These are phyloP conservation scores for Oryzias sinensis DNA, from an alignment of 2,797 vertebrate genomes.

Conservation along the genomic window DNA sequence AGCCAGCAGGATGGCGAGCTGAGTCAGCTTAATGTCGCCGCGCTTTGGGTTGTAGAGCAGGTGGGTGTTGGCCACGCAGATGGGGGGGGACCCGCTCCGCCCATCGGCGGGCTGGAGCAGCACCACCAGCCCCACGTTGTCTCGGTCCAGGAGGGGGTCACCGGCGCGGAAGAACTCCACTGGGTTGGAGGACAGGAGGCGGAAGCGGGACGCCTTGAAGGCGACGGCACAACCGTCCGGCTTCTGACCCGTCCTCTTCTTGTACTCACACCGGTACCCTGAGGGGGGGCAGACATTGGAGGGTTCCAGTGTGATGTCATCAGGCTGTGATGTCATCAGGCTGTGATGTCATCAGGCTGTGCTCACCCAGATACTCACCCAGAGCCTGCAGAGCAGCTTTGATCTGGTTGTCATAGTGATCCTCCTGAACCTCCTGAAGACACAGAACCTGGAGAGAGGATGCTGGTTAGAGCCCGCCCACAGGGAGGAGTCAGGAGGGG, in stretches of 20 bases:
- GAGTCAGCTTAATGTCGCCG: conserved; percentile 93
- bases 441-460: conserved; percentile 84
- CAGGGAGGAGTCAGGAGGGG: too few relatives aligned
- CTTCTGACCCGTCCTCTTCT: conserved; percentile 92
- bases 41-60: conserved; percentile 93
- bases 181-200: conserved; percentile 83
- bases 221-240: conserved; percentile 90
- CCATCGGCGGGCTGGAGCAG: conserved; percentile 77
- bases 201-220: conserved; percentile 88
- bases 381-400: conserved; percentile 86
- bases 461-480: too few relatives aligned
- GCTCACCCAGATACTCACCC: conserved; percentile 71
- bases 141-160: conserved; percentile 88
- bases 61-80: conserved; percentile 95
- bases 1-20: conserved; percentile 91
- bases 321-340: too few relatives aligned
- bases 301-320: too few relatives aligned
- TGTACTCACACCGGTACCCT: conserved; percentile 96
- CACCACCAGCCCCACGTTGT: conserved; percentile 92
- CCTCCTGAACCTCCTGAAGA: conserved; percentile 96
- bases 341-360: too few relatives aligned
- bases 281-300: background rate
- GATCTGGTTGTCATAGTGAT: conserved; percentile 88
- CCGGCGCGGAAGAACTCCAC: conserved; percentile 88
- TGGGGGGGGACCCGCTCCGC: conserved; percentile 20